Base-by-base conservation (phyloP, 2,113 vertebrate species). In the Cavia porcellus region DNA sequence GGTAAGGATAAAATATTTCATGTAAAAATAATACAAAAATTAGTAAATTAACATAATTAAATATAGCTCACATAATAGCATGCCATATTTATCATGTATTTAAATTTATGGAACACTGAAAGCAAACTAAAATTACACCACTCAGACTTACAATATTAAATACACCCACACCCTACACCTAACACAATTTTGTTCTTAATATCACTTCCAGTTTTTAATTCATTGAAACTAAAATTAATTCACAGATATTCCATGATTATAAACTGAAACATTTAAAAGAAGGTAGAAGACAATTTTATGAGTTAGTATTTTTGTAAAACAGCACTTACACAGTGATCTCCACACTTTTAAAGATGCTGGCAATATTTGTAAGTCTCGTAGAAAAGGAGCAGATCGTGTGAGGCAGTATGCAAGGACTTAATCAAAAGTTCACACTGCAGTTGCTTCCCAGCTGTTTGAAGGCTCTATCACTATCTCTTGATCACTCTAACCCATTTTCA, bases 171-270 rank as follows among this genome's bases (percentile, higher is more conserved):
- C 9, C n/a, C 5, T 38, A 68, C 8, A 82, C 0, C 2, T 3
- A 57, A 15, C 17, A 57, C 64, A 52, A 70, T 47, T 75, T 91
- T 93, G n/a, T 19, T 80, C 3, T 93, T 72, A 84, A 20, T 70
- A 77, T 28, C 14, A 80, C 35, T n/a, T 55, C 30, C 62, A 42
- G 86, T 64, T 89, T 93, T 42, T 15, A n/a, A 10, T 61, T 89
- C 80, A 45, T 7, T 86, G 5, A 94, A 93, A 42, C 32, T 81
- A 89, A 50, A 66, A 83, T 94, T 79, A 95, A 32, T 64, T 86
- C 25, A 83, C 32, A 62, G 6, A 79, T 5, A 64, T 13, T 81
- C 7, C 1, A 89, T 79, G n/a, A 52, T 81, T 89, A 87, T 8
- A 80, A 80, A 90, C n/a, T 32, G 45, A 55, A 92, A 90, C 38